Conservation (phyloP, 1,140 invertebrate genomes). For the Daktulosphaira vitifoliae region DNA sequence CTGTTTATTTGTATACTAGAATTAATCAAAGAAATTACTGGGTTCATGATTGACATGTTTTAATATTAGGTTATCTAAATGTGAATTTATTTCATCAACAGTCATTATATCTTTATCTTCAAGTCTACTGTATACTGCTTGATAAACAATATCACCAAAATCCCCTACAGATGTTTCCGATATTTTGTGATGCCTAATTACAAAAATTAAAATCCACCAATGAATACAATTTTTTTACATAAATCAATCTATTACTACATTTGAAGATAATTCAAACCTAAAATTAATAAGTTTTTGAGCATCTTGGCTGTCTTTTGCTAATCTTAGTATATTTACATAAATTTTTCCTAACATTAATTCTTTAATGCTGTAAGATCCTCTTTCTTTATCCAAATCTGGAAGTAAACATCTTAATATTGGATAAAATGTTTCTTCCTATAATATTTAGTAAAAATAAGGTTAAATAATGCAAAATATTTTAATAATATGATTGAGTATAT, state of each 20-base stretch:
- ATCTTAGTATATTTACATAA: constrained; percentile 58
- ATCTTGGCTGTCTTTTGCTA: constrained; percentile 56
- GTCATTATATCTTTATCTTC: constrained; percentile 46
- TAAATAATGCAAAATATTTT: not conserved
- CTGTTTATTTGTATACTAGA: too few species aligned
- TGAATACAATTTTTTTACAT: too few species aligned
- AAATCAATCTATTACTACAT: constrained; percentile 31
- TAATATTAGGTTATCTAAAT: constrained; percentile 59
- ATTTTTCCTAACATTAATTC: constrained; percentile 55
- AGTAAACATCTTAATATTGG: constrained; percentile 62
- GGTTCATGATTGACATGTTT: constrained; percentile 50
- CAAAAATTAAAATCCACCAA: too few species aligned
- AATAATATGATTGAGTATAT: too few species aligned
- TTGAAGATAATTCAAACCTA: constrained; percentile 43
- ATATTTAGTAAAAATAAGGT: constrained; percentile 25
- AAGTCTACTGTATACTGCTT: constrained; percentile 58
- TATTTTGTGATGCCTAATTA: too few species aligned
- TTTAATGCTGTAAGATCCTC: constrained; percentile 58
- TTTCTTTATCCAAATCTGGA: constrained; percentile 56
- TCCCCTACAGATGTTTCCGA: constrained; percentile 55
- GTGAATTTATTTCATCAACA: constrained; percentile 57
- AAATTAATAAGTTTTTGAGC: constrained; percentile 56
- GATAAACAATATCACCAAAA: constrained; percentile 64
- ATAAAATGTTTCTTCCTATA: constrained; percentile 52
- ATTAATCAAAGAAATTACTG: constrained; percentile 40